These are phyloP conservation scores for Papilio protenor DNA, from an alignment of 2,888 invertebrate species.

Conservation along the genomic window DNA sequence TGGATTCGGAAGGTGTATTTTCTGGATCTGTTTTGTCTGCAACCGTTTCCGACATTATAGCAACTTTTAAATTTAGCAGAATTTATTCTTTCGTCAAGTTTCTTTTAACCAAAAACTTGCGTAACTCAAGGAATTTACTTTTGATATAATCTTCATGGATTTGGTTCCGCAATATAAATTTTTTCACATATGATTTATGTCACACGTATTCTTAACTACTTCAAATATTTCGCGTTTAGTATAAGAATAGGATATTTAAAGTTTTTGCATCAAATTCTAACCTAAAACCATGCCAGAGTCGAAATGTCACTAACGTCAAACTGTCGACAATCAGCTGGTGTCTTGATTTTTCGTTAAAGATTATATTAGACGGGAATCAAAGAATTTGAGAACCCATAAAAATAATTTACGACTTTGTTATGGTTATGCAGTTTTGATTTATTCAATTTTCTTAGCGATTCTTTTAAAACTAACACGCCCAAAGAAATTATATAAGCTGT, in stretches of 20 bases:
- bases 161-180: neutral
- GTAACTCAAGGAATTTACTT: neutral
- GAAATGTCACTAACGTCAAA: neutral
- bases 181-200: neutral
- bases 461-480: no score
- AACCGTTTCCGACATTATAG: constrained; percentile 45
- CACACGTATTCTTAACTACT: neutral
- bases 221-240: neutral
- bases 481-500: neutral
- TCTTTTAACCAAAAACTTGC: neutral
- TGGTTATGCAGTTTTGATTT: neutral
- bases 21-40: constrained; percentile 46
- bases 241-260: neutral
- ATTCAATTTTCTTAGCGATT: neutral
- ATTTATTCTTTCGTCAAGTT: neutral
- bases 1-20: constrained; percentile 49
- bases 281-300: constrained; percentile 9
- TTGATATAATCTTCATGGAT: neutral
- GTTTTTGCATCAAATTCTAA: constrained; percentile 1
- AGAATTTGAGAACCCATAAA: neutral
- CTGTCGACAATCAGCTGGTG: constrained; percentile 31
- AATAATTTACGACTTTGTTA: neutral
- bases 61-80: neutral
- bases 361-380: neutral
- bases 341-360: neutral